Evolutionary conservation across 2,888 invertebrate genomes (phyloP).

Genomic region (Branchipolynoe longqiensis): DNA sequence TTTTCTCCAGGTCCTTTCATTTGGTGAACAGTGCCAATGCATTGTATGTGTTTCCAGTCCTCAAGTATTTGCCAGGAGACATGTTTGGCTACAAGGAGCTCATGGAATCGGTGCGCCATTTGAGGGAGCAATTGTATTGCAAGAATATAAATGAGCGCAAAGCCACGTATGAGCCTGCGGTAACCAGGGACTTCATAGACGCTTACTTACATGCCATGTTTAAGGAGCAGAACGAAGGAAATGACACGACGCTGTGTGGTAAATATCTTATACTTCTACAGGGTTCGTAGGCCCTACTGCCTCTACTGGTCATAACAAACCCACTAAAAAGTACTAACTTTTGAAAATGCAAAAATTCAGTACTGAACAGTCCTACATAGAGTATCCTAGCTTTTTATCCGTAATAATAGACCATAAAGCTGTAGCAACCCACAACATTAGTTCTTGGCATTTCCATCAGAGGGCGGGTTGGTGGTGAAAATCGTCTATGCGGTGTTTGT

Average conservation of each 20-base stretch:
- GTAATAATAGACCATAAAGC: too few species aligned
- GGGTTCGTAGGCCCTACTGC: too few species aligned
- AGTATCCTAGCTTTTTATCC: too few species aligned
- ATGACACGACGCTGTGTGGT: not conserved
- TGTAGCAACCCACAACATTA: too few species aligned
- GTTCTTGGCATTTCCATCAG: too few species aligned
- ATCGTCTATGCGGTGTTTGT: too few species aligned
- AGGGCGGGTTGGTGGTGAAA: too few species aligned
- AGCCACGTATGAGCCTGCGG: constrained; percentile 61
- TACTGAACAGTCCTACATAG: too few species aligned
- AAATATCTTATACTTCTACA: too few species aligned
- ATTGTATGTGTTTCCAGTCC: constrained; percentile 32
- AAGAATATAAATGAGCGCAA: not conserved
- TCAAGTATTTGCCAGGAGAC: constrained; percentile 47
- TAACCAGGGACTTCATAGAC: constrained; percentile 71
- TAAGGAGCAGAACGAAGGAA: constrained; percentile 60
- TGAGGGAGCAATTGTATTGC: not conserved
- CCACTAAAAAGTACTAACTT: too few species aligned
- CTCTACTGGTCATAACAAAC: too few species aligned
- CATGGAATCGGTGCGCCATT: not conserved
- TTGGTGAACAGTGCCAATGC: not conserved
- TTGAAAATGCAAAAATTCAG: too few species aligned
- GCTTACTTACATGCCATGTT: constrained; percentile 70
- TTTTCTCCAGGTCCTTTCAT: constrained; percentile 7
- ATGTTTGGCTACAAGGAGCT: constrained; percentile 15